phyloP scores from a whole-genome alignment of 2,888 invertebrate species.

The Diloba caeruleocephala region DNA sequence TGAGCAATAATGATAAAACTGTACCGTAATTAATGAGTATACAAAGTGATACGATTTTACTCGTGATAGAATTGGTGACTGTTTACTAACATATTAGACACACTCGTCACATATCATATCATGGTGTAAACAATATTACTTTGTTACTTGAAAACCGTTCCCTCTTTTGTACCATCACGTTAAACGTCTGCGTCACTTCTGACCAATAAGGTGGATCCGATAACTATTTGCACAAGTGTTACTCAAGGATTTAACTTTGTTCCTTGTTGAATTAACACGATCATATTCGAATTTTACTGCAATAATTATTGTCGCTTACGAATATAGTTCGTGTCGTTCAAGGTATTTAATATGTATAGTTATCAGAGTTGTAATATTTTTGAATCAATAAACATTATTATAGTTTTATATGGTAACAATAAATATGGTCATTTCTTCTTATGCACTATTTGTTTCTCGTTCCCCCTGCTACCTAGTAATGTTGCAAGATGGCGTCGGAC shows the following conservation, averaged over 20 bases:
- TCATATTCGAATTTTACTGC: slow-evolving; percentile 18
- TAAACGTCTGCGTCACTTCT: slow-evolving; percentile 46
- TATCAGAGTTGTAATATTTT: too few species aligned
- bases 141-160: slow-evolving; percentile 21
- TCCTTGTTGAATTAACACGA: slow-evolving; percentile 16
- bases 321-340: too few species aligned
- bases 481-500: slow-evolving; percentile 37
- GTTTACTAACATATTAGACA: slow-evolving; percentile 9
- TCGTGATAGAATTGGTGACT: background rate
- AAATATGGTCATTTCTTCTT: background rate
- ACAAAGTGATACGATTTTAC: too few species aligned
- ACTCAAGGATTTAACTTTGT: slow-evolving; percentile 69
- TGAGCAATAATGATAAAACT: slow-evolving; percentile 19
- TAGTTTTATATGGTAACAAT: slow-evolving; percentile 17
- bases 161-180: slow-evolving; percentile 40
- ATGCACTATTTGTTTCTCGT: slow-evolving; percentile 1
- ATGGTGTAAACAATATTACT: slow-evolving; percentile 26
- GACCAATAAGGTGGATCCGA: slow-evolving; percentile 69
- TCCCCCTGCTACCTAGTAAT: slow-evolving; percentile 16
- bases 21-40: too few species aligned
- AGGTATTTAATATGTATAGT: too few species aligned
- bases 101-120: slow-evolving; percentile 5
- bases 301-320: slow-evolving; percentile 6
- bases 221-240: slow-evolving; percentile 80
- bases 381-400: too few species aligned